These are phyloP conservation scores for Willowsia nigromaculata DNA, from an alignment of 2,888 invertebrate genomes.

Conservation along the genomic window DNA sequence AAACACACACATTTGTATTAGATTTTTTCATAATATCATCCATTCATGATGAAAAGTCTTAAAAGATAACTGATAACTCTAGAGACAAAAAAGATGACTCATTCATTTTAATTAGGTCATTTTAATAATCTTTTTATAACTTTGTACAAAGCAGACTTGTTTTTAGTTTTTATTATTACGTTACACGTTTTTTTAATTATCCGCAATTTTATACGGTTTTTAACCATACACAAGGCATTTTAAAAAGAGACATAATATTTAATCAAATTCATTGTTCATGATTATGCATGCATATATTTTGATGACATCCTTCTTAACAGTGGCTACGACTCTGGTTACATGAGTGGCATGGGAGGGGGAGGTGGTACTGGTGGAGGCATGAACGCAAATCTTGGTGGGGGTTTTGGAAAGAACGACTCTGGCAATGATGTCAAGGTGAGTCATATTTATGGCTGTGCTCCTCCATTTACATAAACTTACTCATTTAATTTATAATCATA, in stretches of 20 bases:
- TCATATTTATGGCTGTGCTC: slow-evolving; percentile 62
- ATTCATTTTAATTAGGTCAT: background rate
- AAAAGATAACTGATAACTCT: background rate
- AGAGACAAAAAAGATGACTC: background rate
- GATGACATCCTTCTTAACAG: slow-evolving; percentile 67
- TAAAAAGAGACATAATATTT: too few relatives aligned
- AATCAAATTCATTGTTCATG: background rate
- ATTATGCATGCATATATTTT: slow-evolving; percentile 53
- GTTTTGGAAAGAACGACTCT: slow-evolving; percentile 78
- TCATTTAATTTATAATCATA: background rate
- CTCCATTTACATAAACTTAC: slow-evolving; percentile 39
- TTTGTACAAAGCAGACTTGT: background rate
- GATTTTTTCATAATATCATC: background rate
- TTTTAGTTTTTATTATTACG: background rate
- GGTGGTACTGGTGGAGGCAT: slow-evolving; percentile 72
- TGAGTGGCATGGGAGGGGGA: slow-evolving; percentile 78
- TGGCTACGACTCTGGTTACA: slow-evolving; percentile 78
- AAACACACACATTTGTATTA: background rate
- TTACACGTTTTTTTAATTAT: slow-evolving; percentile 34
- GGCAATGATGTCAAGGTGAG: slow-evolving; percentile 78
- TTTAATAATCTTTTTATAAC: too few relatives aligned
- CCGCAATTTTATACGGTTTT: too few relatives aligned
- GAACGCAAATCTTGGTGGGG: slow-evolving; percentile 75
- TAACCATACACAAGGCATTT: too few relatives aligned
- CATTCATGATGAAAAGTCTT: background rate